Base-by-base conservation (phyloP, 2,888 invertebrate species). In the Linyphia triangularis region DNA sequence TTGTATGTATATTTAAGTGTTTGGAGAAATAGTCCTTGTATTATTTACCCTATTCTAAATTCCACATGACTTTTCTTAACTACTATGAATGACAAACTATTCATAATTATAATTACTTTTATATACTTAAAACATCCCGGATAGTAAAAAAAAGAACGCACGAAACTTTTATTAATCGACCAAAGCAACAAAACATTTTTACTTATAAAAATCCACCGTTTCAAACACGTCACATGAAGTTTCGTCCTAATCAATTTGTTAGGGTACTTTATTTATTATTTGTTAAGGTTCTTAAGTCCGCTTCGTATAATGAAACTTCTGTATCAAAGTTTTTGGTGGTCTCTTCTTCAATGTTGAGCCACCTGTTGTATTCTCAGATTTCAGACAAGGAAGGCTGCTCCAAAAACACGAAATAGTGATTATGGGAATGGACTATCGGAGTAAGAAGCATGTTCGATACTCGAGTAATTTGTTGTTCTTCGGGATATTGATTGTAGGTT, bases 361-460 rank as follows among this genome's bases (percentile, higher is more conserved):
- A 77, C 77, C 77, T 77, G 77, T 63, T 26, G 61, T n/a, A 7
- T 77, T 77, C 77, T 63, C 77, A 77, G 59, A 37, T 63, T 77
- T 77, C 37, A 77, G 16, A 63, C 37, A 40, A 51, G 51, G 28
- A 51, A 51, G 33, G 30, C 59, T 30, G n/a, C 30, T 26, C 30
- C 28, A 51, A 26, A 24, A 51, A 51, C 19, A 72, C 51, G 22
- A 30, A 73, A 59, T 73, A 30, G 30, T 51, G 72, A 51, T 72
- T 16, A 43, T 51, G 40, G 13, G 2, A 40, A 9, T 3, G 16
- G 16, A 22, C 26, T 28, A 24, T 43, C 16, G n/a, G 63, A 24
- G 19, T 26, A 22, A 16, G 24, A 24, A 24, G 37, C 61, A 77
- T 63, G 40, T 37, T 63, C 77, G 63, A 77, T 77, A 77, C 77